These are phyloP conservation scores for Mystacides longicornis DNA, from an alignment of 2,888 invertebrate species.

Conservation along the genomic window DNA sequence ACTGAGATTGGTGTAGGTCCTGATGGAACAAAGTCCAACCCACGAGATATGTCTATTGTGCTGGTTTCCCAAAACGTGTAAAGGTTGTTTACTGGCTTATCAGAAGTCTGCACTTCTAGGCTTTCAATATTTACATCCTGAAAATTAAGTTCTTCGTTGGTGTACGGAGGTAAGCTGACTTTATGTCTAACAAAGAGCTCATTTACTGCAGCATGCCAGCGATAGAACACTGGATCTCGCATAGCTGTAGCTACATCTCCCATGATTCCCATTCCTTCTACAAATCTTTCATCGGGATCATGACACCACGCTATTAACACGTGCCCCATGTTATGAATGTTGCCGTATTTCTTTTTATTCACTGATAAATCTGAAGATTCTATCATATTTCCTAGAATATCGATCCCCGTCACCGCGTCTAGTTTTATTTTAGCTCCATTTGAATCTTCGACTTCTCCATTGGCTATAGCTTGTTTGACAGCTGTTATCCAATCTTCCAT, in stretches of 20 bases:
- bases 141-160: conserved; percentile 26
- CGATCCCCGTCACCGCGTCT: conserved; percentile 64
- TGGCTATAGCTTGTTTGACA: conserved; percentile 62
- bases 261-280: conserved; percentile 38
- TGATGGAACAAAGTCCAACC: conserved; percentile 32
- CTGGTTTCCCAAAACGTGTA: conserved; percentile 32
- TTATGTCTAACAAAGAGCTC: conserved; percentile 33
- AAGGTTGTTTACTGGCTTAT: conserved; percentile 16
- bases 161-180: conserved; percentile 30
- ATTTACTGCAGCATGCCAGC: conserved; percentile 35
- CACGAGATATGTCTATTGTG: conserved; percentile 33
- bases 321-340: conserved; percentile 78
- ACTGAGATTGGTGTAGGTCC: conserved; percentile 28
- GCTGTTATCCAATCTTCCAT: conserved; percentile 69
- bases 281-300: conserved; percentile 70
- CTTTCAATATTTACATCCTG: conserved; percentile 7
- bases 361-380: conserved; percentile 65
- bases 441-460: conserved; percentile 49
- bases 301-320: conserved; percentile 68
- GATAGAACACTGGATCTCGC: conserved; percentile 35
- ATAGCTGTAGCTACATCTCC: conserved; percentile 34
- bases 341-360: conserved; percentile 66
- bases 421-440: conserved; percentile 50
- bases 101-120: conserved; percentile 12
- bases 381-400: conserved; percentile 70